Base-by-base conservation (phyloP, 2,113 vertebrate genomes). In the Antechinus flavipes region DNA sequence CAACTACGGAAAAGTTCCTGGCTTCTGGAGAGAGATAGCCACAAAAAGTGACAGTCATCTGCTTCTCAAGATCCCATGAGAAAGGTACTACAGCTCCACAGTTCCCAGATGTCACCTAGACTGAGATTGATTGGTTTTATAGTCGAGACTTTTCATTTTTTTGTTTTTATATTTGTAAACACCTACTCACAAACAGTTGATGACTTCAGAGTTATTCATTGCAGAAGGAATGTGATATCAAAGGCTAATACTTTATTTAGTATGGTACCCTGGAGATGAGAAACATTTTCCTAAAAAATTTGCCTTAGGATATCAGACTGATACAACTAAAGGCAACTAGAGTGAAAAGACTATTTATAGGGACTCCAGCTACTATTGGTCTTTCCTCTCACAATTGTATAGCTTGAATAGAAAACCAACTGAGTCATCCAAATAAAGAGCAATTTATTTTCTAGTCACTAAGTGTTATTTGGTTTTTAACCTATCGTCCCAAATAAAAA, bases 341-440 rank as follows among this genome's bases (percentile, higher is more conserved):
- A 90, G 93, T 47, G 90, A 14, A 47, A 58, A 52, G 0, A 0
- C 8, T 25, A 1, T 30, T 26, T 22, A 7, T 47, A 54, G 54
- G 68, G 49, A 9, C 24, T 91, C 46, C 30, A 16, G 35, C 90
- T 76, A n/a, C 49, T 54, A 12, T 49, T 49, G 58, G 12, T 93
- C 1, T 2, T 68, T 53, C 22, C 49, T 95, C 22, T 47, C 92
- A 76, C 42, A 46, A 93, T 90, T 42, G 19, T 42, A 84, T 0
- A 3, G 30, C 12, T 0, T 0, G 47, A 8, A 84, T 23, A 42
- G 35, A 84, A 84, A 84, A 84, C 42, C 19, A 49, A 35, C 22
- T 2, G 8, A 89, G 3, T 35, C 84, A 22, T 52, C 61, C 26
- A 54, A 96, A 97, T 97, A 98, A 97, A 98, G 8, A 54, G 52